These are phyloP conservation scores for Drosophila kurseongensis DNA, from an alignment of 1,140 invertebrate species.

Conservation along the genomic window DNA sequence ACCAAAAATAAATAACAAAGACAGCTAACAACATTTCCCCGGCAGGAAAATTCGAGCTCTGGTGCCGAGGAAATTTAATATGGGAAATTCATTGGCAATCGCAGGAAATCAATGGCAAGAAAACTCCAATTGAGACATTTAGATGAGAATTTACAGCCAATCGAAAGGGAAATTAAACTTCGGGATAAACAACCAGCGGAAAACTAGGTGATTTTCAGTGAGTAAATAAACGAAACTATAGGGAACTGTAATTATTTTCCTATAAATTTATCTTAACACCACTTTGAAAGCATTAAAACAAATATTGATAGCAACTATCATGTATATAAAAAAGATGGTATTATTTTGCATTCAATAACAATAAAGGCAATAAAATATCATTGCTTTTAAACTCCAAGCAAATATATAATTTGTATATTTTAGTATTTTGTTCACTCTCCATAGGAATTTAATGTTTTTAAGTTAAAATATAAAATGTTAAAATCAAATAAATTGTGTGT, in stretches of 20 bases:
- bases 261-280: no score
- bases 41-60: neutral
- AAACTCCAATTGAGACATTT: constrained; percentile 24
- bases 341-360: no score
- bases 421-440: neutral
- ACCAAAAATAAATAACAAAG: constrained; percentile 19
- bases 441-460: neutral
- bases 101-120: constrained; percentile 21
- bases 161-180: constrained; percentile 25
- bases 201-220: constrained; percentile 21
- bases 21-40: constrained; percentile 4
- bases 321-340: no score
- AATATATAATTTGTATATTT: no score
- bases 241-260: neutral
- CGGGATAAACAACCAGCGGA: constrained; percentile 5
- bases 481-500: neutral
- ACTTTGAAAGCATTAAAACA: no score
- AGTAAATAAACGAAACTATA: constrained; percentile 21
- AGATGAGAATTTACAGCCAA: constrained; percentile 25
- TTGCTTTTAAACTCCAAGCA: no score
- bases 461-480: neutral
- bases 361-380: no score
- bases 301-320: no score
- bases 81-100: constrained; percentile 12
- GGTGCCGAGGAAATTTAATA: constrained; percentile 20